Evolutionary conservation across 2,888 invertebrate species (phyloP).

Genomic region (Idaea straminata): DNA sequence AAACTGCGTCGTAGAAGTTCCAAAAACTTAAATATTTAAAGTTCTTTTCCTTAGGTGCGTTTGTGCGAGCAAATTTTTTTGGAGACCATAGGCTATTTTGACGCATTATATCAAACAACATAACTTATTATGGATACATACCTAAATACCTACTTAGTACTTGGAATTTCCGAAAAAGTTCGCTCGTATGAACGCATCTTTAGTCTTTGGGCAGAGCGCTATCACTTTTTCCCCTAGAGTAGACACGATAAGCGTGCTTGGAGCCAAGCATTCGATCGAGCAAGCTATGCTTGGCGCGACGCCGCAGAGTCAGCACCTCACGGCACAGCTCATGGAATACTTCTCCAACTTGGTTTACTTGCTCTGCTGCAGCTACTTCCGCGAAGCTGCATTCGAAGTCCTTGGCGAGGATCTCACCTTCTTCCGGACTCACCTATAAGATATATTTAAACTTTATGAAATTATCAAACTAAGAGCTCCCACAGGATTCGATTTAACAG

Average conservation of each 20-base stretch:
- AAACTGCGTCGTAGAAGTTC: too few species aligned
- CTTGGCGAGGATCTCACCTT: slow-evolving; percentile 93
- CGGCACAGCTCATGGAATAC: slow-evolving; percentile 92
- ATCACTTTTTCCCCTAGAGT: slow-evolving; percentile 93
- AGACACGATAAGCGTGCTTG: slow-evolving; percentile 85
- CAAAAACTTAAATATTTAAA: too few species aligned
- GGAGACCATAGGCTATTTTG: too few species aligned
- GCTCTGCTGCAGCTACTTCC: slow-evolving; percentile 94
- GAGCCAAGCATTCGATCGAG: slow-evolving; percentile 91
- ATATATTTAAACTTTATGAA: neutral
- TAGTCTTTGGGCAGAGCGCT: slow-evolving; percentile 92
- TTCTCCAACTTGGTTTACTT: slow-evolving; percentile 90
- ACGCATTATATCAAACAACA: neutral
- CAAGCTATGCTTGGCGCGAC: slow-evolving; percentile 91
- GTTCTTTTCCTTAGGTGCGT: too few species aligned
- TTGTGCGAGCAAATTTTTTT: too few species aligned
- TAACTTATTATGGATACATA: neutral
- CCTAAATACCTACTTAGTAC: neutral
- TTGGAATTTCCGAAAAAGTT: neutral
- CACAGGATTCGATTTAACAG: too few species aligned
- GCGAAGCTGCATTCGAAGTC: slow-evolving; percentile 93
- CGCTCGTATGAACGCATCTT: neutral
- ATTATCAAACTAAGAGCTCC: neutral
- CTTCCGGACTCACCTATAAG: slow-evolving; percentile 87
- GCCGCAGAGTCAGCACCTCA: slow-evolving; percentile 87